Conservation (phyloP, 2,797 vertebrate genomes). For the Sphenopsis melanotis region DNA sequence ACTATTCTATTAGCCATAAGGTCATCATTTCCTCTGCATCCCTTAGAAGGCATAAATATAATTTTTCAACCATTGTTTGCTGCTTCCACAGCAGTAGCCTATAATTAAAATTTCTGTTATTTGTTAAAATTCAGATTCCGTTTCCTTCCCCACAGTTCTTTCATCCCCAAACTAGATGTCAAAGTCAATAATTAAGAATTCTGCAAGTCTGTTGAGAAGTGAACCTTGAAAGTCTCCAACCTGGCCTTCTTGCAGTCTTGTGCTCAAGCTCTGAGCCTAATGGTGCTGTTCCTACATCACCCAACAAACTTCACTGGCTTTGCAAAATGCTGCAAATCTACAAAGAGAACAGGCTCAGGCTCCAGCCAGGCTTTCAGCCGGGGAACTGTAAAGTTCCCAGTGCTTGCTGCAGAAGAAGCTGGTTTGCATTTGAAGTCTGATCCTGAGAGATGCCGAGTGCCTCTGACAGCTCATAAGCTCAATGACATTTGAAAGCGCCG, state of each 20-base stretch:
- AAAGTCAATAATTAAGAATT: not conserved
- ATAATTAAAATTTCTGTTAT: not conserved
- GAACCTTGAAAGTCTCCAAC: not conserved
- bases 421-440: not conserved
- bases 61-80: not conserved
- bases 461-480: conserved; percentile 31
- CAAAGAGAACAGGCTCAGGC: not conserved
- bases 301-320: not conserved
- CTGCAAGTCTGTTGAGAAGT: not conserved
- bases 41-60: not conserved
- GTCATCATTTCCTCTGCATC: not conserved
- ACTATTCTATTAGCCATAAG: not conserved
- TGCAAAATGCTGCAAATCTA: not conserved
- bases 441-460: conserved; percentile 10
- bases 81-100: not conserved
- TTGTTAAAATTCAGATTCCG: not conserved
- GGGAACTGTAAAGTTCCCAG: not conserved
- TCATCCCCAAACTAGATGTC: not conserved
- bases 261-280: not conserved
- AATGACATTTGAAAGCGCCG: not conserved
- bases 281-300: fast-evolving
- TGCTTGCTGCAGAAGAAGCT: not conserved
- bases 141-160: not conserved
- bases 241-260: not conserved
- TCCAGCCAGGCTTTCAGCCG: not conserved